A percentile compares a stretch with the other conserved stretches of the same genome.
Evolutionary conservation across 2,888 invertebrate species (phyloP).

Genomic region (Temnothorax rugatulus): DNA sequence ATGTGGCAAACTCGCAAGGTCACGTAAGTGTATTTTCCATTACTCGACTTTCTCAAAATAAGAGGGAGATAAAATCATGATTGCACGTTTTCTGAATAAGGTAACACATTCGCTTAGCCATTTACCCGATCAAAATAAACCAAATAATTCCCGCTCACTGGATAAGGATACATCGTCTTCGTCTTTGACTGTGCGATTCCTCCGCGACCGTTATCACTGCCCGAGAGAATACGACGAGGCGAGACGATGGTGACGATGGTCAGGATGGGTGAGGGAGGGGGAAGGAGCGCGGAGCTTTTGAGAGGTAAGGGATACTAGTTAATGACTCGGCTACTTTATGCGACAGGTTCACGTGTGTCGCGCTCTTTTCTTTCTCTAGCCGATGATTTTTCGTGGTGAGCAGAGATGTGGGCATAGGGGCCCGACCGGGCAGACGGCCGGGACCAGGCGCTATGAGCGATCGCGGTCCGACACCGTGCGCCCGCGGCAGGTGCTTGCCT

Average conservation of each 20-base stretch:
- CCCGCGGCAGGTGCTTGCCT: slow-evolving; percentile 81
- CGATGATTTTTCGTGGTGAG: slow-evolving; percentile 72
- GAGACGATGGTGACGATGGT: not conserved
- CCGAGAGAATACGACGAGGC: slow-evolving; percentile 23
- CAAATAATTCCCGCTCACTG: not conserved
- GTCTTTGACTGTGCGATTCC: slow-evolving; percentile 37
- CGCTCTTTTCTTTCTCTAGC: slow-evolving; percentile 58
- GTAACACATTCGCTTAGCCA: too few relatives aligned
- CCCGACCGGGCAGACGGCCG: slow-evolving; percentile 58
- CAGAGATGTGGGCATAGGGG: slow-evolving; percentile 82
- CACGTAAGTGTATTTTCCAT: not conserved
- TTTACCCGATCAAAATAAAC: not conserved
- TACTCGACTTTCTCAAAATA: not conserved
- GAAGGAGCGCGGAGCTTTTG: slow-evolving; percentile 23
- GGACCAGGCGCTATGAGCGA: slow-evolving; percentile 70
- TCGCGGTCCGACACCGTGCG: slow-evolving; percentile 74
- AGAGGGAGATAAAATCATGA: not conserved
- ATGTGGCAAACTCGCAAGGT: not conserved
- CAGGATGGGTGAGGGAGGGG: not conserved
- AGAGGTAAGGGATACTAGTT: slow-evolving; percentile 44
- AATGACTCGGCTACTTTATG: slow-evolving; percentile 70
- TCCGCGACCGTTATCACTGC: slow-evolving; percentile 57
- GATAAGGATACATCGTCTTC: not conserved
- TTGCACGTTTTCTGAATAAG: not conserved
- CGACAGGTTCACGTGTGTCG: slow-evolving; percentile 54